These are phyloP conservation scores for Schmidtea mediterranea DNA, from an alignment of 1,140 invertebrate genomes.

Conservation along the genomic window DNA sequence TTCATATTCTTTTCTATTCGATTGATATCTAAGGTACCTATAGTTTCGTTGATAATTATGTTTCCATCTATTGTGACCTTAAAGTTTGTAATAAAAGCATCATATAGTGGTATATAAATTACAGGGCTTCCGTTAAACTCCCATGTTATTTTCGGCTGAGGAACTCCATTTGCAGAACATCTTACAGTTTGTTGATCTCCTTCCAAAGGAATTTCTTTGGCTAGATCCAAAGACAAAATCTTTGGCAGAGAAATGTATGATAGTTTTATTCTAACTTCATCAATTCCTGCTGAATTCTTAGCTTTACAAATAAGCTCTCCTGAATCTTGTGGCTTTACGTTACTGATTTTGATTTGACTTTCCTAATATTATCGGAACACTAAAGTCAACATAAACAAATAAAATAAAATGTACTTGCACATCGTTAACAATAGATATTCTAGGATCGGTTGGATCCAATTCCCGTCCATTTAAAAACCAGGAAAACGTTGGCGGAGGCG, in stretches of 20 bases:
- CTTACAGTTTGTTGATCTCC: conserved; percentile 6
- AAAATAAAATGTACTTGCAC: too few species aligned
- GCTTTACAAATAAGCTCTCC: conserved; percentile 21
- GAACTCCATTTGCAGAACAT: conserved; percentile 23
- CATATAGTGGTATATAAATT: not conserved
- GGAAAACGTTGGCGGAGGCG: not conserved
- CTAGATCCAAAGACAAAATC: not conserved
- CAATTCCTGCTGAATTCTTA: conserved; percentile 17
- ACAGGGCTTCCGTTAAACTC: conserved; percentile 13
- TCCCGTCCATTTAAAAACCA: not conserved
- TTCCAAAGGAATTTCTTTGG: not conserved
- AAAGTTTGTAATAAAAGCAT: not conserved
- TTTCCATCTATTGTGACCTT: not conserved
- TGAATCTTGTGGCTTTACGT: conserved; percentile 15
- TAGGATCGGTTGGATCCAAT: not conserved
- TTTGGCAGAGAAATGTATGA: conserved; percentile 5
- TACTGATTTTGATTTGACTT: conserved; percentile 8
- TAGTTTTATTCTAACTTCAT: conserved; percentile 17
- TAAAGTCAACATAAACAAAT: conserved; percentile 7
- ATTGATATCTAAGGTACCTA: not conserved
- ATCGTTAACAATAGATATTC: too few species aligned
- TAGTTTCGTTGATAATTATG: not conserved
- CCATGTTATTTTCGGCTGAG: conserved; percentile 26
- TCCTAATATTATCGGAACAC: conserved; percentile 10
- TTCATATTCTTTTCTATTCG: conserved; percentile 5